A percentile compares a stretch with the other conserved stretches of the same genome.
Evolutionary conservation across 2,888 invertebrate species (phyloP).

Genomic region (Aleiodes alternator): DNA sequence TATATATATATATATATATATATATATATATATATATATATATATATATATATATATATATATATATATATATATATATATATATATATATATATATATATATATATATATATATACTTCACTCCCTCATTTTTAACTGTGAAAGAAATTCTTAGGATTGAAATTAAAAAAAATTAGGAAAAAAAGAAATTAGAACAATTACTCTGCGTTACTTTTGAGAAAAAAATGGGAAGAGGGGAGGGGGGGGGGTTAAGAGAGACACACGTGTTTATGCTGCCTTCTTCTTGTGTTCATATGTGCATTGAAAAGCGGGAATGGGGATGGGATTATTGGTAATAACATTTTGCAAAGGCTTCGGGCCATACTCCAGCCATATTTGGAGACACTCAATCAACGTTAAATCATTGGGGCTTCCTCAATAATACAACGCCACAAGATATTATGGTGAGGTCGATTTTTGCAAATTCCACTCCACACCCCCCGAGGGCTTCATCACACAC

Average conservation of each 20-base stretch:
- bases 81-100: too few species aligned
- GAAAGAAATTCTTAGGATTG: neutral
- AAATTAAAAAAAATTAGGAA: slow-evolving; percentile 3
- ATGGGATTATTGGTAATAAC: slow-evolving; percentile 45
- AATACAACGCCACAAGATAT: slow-evolving; percentile 49
- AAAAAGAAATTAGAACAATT: slow-evolving; percentile 42
- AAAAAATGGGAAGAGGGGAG: too few species aligned
- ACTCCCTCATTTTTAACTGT: neutral
- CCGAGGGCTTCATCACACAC: too few species aligned
- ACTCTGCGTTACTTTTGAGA: slow-evolving; percentile 9
- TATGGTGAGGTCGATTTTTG: slow-evolving; percentile 9
- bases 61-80: too few species aligned
- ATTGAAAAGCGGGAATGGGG: slow-evolving; percentile 20
- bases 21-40: too few species aligned
- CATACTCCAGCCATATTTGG: slow-evolving; percentile 57
- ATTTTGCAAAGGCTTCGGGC: slow-evolving; percentile 51
- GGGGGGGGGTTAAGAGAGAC: too few species aligned
- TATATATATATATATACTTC: too few species aligned
- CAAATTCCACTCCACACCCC: slow-evolving; percentile 5
- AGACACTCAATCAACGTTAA: slow-evolving; percentile 64
- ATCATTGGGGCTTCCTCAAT: slow-evolving; percentile 58
- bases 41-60: too few species aligned
- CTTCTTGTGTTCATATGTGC: neutral
- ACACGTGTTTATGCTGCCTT: neutral
- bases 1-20: too few species aligned